Percentiles rank a stretch among this genome's conserved stretches.
These are phyloP conservation scores for Drosophila imparisetae DNA, from an alignment of 2,888 invertebrate genomes.

Conservation along the genomic window DNA sequence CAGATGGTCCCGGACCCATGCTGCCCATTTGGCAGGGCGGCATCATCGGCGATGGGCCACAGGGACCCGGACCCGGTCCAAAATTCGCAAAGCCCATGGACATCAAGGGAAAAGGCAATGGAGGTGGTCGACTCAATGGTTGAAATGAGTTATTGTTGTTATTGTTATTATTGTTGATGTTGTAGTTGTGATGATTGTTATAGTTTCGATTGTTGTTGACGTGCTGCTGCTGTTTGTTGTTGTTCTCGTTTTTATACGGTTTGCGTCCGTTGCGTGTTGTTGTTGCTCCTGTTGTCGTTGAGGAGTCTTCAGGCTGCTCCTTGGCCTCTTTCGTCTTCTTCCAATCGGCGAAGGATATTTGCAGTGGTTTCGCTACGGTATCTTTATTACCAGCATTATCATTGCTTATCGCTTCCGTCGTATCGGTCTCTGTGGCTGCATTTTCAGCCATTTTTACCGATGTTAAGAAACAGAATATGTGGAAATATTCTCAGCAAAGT, in stretches of 20 bases:
- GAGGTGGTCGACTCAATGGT: conserved; percentile 59
- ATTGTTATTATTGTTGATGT: conserved; percentile 35
- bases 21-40: conserved; percentile 34
- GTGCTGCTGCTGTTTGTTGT: conserved; percentile 18
- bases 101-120: conserved; percentile 59
- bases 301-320: conserved; percentile 14
- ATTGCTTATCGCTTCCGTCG: conserved; percentile 13
- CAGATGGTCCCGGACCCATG: conserved; percentile 17
- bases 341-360: conserved; percentile 76
- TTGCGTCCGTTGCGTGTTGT: conserved; percentile 28
- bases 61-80: conserved; percentile 47
- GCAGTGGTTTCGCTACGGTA: conserved; percentile 27
- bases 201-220: conserved; percentile 20
- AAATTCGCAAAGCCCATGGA: conserved; percentile 59
- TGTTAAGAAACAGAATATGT: conserved; percentile 15
- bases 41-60: conserved; percentile 42
- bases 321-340: conserved; percentile 67
- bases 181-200: conserved; percentile 21
- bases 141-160: conserved; percentile 36
- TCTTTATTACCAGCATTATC: conserved; percentile 10
- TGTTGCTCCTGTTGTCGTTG: neutral
- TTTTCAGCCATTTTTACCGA: conserved; percentile 58
- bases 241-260: conserved; percentile 28
- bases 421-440: conserved; percentile 24
- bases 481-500: conserved; percentile 7